phyloP scores from a whole-genome alignment of 2,113 vertebrate species.

The Balaeniceps rex region DNA sequence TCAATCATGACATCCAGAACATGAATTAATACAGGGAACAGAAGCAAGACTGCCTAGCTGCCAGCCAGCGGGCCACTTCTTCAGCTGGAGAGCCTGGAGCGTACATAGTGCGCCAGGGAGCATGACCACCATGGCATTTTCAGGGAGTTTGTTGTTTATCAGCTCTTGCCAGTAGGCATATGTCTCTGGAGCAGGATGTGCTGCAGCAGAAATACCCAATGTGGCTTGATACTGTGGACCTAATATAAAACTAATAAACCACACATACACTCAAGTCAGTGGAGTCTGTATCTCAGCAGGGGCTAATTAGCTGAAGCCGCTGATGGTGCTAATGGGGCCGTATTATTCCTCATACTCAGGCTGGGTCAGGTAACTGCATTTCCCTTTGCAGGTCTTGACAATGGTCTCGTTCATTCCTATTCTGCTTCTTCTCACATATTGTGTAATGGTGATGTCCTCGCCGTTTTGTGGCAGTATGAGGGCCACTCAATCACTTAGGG shows the following conservation, averaged over 20 bases:
- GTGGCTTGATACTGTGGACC: too few relatives aligned
- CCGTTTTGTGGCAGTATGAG: background rate
- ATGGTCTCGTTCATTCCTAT: background rate
- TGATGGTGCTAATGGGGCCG: background rate
- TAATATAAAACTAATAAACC: background rate
- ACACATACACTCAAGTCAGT: fast-evolving
- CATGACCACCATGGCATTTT: background rate
- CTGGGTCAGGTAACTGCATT: background rate
- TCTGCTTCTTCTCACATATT: background rate
- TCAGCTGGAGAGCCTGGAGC: background rate
- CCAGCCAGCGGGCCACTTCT: background rate
- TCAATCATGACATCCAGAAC: background rate
- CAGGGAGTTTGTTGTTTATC: background rate
- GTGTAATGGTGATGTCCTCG: fast-evolving
- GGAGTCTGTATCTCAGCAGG: background rate
- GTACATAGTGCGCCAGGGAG: background rate
- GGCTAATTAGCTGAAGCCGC: background rate
- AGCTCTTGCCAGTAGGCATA: background rate
- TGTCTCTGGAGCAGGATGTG: background rate
- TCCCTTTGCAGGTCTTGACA: background rate
- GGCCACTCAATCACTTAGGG: background rate
- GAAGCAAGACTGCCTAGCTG: background rate
- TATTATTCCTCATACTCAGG: fast-evolving
- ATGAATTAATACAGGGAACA: background rate
- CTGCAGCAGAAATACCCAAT: background rate